phyloP scores from a whole-genome alignment of 2,113 vertebrate species.

The Cephalopholis sonnerati region DNA sequence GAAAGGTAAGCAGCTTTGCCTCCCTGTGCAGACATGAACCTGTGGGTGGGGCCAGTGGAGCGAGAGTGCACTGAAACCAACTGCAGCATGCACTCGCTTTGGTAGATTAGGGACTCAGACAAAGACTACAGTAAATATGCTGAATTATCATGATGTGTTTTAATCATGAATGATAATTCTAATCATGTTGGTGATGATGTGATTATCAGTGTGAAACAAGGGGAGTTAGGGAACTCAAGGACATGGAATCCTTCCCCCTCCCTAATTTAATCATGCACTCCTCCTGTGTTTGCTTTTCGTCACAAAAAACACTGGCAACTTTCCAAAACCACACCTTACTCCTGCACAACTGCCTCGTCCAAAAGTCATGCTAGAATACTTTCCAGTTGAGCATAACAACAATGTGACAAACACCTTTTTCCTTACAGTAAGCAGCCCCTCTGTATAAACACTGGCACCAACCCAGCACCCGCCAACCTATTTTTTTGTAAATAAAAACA shows the following conservation, averaged over 20 bases:
- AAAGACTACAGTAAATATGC: conserved; percentile 12
- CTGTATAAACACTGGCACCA: background rate
- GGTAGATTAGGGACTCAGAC: background rate
- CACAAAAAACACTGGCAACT: conserved; percentile 30
- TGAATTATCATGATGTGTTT: conserved; percentile 14
- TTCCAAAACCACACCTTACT: conserved; percentile 66
- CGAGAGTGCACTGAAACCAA: conserved; percentile 11
- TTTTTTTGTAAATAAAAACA: too few species aligned
- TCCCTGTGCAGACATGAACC: conserved; percentile 71
- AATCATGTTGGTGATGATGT: conserved; percentile 15
- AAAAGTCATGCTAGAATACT: conserved; percentile 43
- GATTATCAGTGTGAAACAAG: conserved; percentile 15
- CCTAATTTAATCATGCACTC: conserved; percentile 52
- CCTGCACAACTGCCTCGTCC: conserved; percentile 62
- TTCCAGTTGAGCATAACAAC: conserved; percentile 27
- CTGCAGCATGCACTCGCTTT: conserved; percentile 31
- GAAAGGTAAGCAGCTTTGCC: conserved; percentile 82
- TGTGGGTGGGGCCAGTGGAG: conserved; percentile 64
- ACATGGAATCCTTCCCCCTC: conserved; percentile 2
- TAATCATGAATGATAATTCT: conserved; percentile 14
- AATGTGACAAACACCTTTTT: conserved; percentile 15
- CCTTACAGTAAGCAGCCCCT: background rate
- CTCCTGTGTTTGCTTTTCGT: conserved; percentile 56
- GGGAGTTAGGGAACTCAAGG: background rate
- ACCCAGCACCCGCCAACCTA: too few species aligned